These are phyloP conservation scores for Drosophila glabriapex DNA, from an alignment of 2,888 invertebrate genomes.

Conservation along the genomic window DNA sequence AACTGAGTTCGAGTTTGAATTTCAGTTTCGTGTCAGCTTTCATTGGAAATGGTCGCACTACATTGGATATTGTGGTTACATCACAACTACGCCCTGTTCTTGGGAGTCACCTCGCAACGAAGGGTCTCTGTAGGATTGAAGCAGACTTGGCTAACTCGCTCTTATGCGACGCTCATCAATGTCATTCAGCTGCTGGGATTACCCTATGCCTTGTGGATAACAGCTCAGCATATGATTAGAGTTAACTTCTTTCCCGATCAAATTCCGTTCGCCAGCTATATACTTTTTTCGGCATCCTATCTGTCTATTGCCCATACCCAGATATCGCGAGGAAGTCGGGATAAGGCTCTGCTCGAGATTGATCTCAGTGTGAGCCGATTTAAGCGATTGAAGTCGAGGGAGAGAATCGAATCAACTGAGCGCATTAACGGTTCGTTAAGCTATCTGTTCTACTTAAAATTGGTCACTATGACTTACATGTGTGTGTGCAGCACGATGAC, in stretches of 20 bases:
- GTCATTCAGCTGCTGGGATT: constrained; percentile 11
- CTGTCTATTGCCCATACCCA: constrained; percentile 36
- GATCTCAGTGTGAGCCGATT: constrained; percentile 18
- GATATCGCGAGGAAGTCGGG: constrained; percentile 44
- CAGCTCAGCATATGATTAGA: background rate
- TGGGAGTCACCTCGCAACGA: constrained; percentile 56
- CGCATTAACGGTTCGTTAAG: background rate
- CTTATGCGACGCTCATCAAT: constrained; percentile 37
- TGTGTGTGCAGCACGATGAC: background rate
- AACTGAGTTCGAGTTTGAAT: background rate
- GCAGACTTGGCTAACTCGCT: constrained; percentile 22
- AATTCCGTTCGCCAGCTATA: constrained; percentile 21
- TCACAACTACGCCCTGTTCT: constrained; percentile 34
- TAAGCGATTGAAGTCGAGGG: background rate
- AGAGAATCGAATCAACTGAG: background rate
- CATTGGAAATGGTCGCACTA: constrained; percentile 21
- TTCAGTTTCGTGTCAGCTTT: constrained; percentile 17
- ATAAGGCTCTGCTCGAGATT: constrained; percentile 42
- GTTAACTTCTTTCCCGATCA: constrained; percentile 22
- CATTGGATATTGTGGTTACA: constrained; percentile 17
- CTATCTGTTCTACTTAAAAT: constrained; percentile 22
- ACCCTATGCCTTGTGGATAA: constrained; percentile 24
- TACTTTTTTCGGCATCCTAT: constrained; percentile 39
- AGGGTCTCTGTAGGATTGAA: background rate
- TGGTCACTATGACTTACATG: constrained; percentile 5